Evolutionary conservation across 1,140 invertebrate genomes (phyloP), one percentile per base, ranked within the genome.

Genomic region (Rhizoglyphus robini): DNA sequence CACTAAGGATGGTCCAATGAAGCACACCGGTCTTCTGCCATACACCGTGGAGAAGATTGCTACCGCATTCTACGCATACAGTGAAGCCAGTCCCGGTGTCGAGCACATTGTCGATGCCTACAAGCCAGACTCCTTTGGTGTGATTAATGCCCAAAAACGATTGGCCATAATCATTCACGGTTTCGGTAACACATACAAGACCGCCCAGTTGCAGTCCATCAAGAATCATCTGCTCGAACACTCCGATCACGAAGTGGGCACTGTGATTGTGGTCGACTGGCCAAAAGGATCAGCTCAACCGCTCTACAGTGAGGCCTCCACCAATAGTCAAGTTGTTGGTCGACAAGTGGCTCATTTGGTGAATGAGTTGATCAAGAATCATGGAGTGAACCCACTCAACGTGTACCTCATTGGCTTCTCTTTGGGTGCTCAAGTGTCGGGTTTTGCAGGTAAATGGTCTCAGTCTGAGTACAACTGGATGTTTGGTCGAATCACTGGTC

Each of bases 351-450:
- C 78, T 0, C 70, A 79, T 27, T 70, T 81, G 4, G 70, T 81
- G 1, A 72, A 71, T 27, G 64, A 70, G 27, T 57, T 77, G 3
- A 49, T 65, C 54, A 57, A 61, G 31, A 13, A 25, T 18, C 23
- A 31, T 3, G 23, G 32, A 2, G 11, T 68, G 4, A 23, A 36
- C 11, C 63, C 66, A 20, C 41, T 63, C 27, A 46, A 67, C 15
- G 79, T 86, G 2, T 91, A 96, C 73, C 81, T 88, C 49, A 89
- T 95, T 68, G 93, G 70, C 4, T 67, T 68, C 62, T 68, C 66
- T 59, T 60, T 72, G 30, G 71, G 71, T 32, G 69, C 67, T n/a
- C 71, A 72, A 18, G 54, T 70, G 25, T 65, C 67, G 13, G 70
- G 70, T 49, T 72, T 70, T 67, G 71, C 68, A 8, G 69, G 69